Base-by-base conservation (phyloP, 2,113 vertebrate genomes). In the Ptilonorhynchus violaceus region DNA sequence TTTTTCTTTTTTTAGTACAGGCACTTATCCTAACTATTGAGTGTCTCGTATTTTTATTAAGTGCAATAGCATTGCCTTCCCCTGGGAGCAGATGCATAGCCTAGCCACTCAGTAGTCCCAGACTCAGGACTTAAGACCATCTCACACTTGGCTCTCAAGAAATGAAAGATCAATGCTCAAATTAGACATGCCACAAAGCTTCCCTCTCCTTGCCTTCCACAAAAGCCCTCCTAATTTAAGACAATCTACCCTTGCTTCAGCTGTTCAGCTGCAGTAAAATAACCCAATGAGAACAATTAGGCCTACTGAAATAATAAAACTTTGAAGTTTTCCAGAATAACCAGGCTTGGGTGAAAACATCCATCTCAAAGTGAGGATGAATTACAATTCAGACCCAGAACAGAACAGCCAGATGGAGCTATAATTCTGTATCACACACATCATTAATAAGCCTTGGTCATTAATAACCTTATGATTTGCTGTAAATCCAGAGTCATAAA, bases 381-480 rank as follows among this genome's bases (percentile, higher is more conserved):
- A 82, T 75, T 89, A 69, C 41, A 47, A 33, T 70, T 88, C 91
- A 88, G 68, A 53, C 13, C n/a, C 50, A 69, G 33, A 86, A 77
- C 4, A 85, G 58, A 88, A 69, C 31, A 77, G 46, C n/a, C 41
- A 74, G 63, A 93, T 52, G 33, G 78, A 92, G 44, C 33, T 85
- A 23, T 62, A 95, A 85, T 58, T 93, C 72, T 85, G 4, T 58
- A 42, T 30, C 47, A 50, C 70, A 90, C 78, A 74, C 39, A 91
- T 77, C 63, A 94, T 93, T 94, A 94, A 77, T 89, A 94, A 90
- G 46, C 14, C 53, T 74, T 82, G 42, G 50, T 7, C 46, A 53
- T 93, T 93, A 89, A 88, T 93, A 92, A 89, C 41, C 62, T 95
- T 56, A 91, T 44, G 62, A 91, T 87, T n/a, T 95, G 68, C 86